These are phyloP conservation scores for Pteruthius melanotis DNA, from an alignment of 2,113 vertebrate genomes.

Conservation along the genomic window DNA sequence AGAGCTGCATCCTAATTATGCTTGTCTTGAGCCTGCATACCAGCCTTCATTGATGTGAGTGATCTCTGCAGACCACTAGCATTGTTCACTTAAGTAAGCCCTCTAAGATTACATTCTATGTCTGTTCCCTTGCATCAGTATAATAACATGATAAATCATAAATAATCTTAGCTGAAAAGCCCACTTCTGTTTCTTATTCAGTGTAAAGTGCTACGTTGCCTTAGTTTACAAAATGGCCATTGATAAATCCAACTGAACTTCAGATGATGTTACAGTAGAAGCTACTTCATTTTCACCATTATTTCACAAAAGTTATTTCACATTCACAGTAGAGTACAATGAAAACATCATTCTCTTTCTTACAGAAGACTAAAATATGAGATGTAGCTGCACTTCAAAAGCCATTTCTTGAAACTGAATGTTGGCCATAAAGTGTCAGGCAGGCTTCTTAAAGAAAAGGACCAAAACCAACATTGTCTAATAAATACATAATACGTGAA, in stretches of 20 bases:
- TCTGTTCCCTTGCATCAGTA: neutral
- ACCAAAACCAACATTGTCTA: constrained; percentile 25
- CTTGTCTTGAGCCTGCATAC: neutral
- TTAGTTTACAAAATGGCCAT: constrained; percentile 15
- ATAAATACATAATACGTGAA: constrained; percentile 49
- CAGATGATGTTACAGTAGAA: constrained; percentile 26
- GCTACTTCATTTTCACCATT: constrained; percentile 20
- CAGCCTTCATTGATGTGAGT: neutral
- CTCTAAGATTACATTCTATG: neutral
- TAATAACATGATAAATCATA: neutral
- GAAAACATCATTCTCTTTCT: neutral
- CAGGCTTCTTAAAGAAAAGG: constrained; percentile 32
- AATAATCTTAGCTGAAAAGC: constrained; percentile 45
- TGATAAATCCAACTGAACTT: constrained; percentile 15
- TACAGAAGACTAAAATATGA: neutral
- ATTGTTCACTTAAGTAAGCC: neutral
- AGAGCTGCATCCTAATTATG: neutral
- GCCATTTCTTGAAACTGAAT: neutral
- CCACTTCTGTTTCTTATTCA: constrained; percentile 35
- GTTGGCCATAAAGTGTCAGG: neutral
- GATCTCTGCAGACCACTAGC: neutral
- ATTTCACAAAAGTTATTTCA: constrained; percentile 34
- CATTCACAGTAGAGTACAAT: constrained; percentile 57
- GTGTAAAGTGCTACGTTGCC: constrained; percentile 67
- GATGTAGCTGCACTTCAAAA: neutral